These are phyloP conservation scores for Ciconia stormi DNA, from an alignment of 2,113 vertebrate genomes.

Conservation along the genomic window DNA sequence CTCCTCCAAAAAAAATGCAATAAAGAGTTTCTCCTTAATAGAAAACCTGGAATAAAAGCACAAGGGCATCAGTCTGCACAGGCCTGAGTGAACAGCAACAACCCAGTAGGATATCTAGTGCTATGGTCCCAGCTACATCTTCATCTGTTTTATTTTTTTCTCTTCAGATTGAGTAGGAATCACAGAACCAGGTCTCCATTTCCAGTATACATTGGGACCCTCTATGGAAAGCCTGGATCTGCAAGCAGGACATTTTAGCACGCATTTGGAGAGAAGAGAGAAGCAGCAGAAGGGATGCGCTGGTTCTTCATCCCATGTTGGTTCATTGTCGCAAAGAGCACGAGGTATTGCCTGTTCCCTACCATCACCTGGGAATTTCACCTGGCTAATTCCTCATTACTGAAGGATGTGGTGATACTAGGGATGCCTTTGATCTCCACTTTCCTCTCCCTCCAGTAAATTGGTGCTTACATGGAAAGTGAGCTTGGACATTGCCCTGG, in stretches of 20 bases:
- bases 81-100: rapidly evolving
- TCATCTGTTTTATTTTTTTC: neutral
- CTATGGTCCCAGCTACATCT: neutral
- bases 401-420: neutral
- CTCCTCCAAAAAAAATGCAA: neutral
- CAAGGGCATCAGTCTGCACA: neutral
- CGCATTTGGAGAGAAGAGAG: neutral
- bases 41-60: neutral
- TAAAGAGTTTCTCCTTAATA: neutral
- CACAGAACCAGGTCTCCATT: neutral
- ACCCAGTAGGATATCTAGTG: neutral
- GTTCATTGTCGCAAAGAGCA: neutral
- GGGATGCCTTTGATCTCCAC: neutral
- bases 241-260: neutral
- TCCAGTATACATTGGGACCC: neutral
- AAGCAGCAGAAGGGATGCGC: neutral
- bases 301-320: neutral
- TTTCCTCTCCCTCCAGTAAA: neutral
- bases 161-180: neutral
- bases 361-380: neutral
- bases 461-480: neutral
- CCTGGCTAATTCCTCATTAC: neutral
- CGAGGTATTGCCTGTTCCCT: neutral
- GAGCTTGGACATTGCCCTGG: neutral
- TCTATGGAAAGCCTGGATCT: neutral